Base-by-base conservation (phyloP, 1,140 invertebrate species). In the Drosophila repletoides region DNA sequence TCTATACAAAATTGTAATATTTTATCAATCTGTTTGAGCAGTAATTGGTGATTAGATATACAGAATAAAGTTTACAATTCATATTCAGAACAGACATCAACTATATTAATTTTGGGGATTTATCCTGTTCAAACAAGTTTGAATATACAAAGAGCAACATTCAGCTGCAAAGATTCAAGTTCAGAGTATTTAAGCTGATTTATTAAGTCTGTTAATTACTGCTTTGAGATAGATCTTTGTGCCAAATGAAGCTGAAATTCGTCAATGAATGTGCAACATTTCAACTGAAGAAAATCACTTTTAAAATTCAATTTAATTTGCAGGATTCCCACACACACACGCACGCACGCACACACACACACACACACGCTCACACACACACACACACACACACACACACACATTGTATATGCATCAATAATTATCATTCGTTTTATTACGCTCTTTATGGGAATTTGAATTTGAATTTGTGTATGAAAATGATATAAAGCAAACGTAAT, bases 391-490 rank as follows among this genome's bases (percentile, higher is more conserved):
- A n/a, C n/a, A n/a, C n/a, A n/a, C 38, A 6, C 3, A n/a, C 15
- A 19, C 4, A 21, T 9, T 6, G n/a, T 15, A 15, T 31, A n/a
- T 31, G 15, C 22, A 48, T 33, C 3, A 45, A 51, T 36, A 22
- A 36, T 56, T 22, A 48, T 10, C 33, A 34, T 19, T 34, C 55
- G 46, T 55, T 64, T 64, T n/a, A 53, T 55, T 21, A 21, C 17
- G 6, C 7, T 21, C 17, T 45, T 33, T 40, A 41, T 43, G 26
- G 5, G 26, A 31, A n/a, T 55, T 31, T 15, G 26, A 55, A 55
- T 43, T 55, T n/a, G n/a, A 26, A 21, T 40, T 40, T 40, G 36
- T 40, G n/a, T n/a, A n/a, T n/a, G n/a, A n/a, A n/a, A n/a, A 40
- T 19, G 36, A 21, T 14, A 19, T 17, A 40, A 40, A 22, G 38